Conservation (phyloP, 1,140 invertebrate species). For the Zaprionus tsacasi region DNA sequence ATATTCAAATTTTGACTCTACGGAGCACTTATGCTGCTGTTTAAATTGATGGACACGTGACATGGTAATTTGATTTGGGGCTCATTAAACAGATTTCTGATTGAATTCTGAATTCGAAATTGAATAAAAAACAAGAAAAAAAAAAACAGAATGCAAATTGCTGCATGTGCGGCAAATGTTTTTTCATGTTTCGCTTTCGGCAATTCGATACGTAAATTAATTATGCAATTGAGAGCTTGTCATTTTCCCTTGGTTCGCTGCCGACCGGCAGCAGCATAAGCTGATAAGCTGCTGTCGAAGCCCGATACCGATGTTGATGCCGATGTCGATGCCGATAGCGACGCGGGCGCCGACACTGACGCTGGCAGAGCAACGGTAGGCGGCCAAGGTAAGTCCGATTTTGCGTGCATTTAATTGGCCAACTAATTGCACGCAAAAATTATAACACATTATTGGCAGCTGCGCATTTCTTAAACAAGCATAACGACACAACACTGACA, state of each 20-base stretch:
- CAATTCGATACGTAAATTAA: conserved; percentile 24
- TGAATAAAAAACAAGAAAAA: background rate
- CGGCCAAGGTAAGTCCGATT: conserved; percentile 64
- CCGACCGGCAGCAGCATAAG: conserved; percentile 20
- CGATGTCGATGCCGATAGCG: background rate
- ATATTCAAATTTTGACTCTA: conserved; percentile 14
- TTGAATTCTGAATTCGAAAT: conserved; percentile 3
- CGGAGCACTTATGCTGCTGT: background rate
- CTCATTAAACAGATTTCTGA: background rate
- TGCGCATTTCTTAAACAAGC: conserved; percentile 31
- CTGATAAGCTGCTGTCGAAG: conserved; percentile 13
- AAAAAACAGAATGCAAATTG: background rate
- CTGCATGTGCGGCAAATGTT: background rate
- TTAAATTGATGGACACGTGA: conserved; percentile 4
- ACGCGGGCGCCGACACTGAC: background rate
- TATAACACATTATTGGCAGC: conserved; percentile 68
- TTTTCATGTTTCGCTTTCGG: conserved; percentile 9
- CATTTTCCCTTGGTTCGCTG: conserved; percentile 10
- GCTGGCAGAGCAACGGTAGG: conserved; percentile 20
- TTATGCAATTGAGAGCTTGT: conserved; percentile 21
- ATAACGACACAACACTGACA: background rate
- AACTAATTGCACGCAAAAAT: conserved; percentile 50
- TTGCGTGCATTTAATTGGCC: conserved; percentile 74
- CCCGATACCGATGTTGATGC: background rate
- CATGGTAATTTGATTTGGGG: conserved; percentile 3